Base-by-base conservation (phyloP, 2,888 invertebrate genomes). In the Netelia fuscicornis region DNA sequence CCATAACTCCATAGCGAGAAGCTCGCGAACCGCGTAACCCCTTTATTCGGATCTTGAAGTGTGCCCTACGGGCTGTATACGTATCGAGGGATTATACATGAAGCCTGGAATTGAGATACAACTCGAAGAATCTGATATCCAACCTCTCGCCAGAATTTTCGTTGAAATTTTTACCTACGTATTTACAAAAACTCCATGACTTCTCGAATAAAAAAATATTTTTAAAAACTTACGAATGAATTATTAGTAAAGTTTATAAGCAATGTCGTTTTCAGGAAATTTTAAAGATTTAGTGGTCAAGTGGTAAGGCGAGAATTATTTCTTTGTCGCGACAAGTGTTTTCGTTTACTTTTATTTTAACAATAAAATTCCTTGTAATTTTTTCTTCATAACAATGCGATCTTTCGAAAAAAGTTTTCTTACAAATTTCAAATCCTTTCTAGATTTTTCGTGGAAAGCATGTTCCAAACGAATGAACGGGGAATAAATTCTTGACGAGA, bases 71-170 rank as follows among this genome's bases (percentile, higher is more conserved):
- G 76, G 44, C 70, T 68, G 71, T 76, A 85, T 20, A 60, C 79
- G 67, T 71, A 79, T 79, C 71, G 60, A 60, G 79, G 81, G 75
- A 85, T 85, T 82, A 79, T 72, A 72, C 85, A 71, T 67, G 75
- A 82, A 85, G 60, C 75, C 37, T 67, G 62, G 71, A 80, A 85
- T 82, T 85, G 85, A 71, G 85, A 82, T 85, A 82, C 68, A 65
- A 79, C 76, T 82, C 65, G 75, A 62, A 72, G 79, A 82, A 85
- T 79, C 79, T 65, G 71, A 79, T 85, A 85, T 82, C 79, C 42
- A 65, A 65, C 52, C 62, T 37, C 1, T 37, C n/a, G 23, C 64
- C 44, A 77, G 68, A 60, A 81, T 81, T 48, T 77, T 74, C 64
- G 37, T 74, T 64, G 54, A 62, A 81, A 74, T 84, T 84, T 81